Evolutionary conservation across 2,888 invertebrate species (phyloP).

Genomic region (Flabesymbios commensalis): DNA sequence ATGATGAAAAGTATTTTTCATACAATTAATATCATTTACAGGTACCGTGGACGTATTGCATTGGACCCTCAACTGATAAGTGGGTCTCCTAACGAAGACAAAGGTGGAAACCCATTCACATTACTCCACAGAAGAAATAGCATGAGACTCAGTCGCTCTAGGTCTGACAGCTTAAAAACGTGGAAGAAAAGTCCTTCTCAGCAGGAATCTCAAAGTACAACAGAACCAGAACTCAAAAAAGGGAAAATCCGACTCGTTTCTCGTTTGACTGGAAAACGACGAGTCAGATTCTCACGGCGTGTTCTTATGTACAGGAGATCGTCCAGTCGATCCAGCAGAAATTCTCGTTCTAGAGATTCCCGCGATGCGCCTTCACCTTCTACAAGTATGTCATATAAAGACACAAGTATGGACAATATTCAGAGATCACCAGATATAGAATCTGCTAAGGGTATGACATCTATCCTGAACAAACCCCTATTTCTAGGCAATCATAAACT

Average conservation of each 20-base stretch:
- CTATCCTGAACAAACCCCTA: too few relatives aligned
- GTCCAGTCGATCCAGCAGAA: conserved; percentile 14
- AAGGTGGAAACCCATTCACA: background rate
- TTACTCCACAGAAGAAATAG: background rate
- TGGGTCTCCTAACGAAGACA: background rate
- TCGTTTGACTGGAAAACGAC: background rate
- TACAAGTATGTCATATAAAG: too few relatives aligned
- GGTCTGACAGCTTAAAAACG: background rate
- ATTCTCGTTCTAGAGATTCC: too few relatives aligned
- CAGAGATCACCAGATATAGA: too few relatives aligned
- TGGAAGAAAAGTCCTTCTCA: background rate
- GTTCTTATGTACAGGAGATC: conserved; percentile 18
- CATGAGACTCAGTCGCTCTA: background rate
- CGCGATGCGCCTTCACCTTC: too few relatives aligned
- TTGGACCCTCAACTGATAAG: conserved; percentile 9
- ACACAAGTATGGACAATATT: too few relatives aligned
- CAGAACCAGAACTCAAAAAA: background rate
- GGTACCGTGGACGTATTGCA: conserved; percentile 3
- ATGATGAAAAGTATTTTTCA: too few relatives aligned
- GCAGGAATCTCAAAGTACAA: background rate
- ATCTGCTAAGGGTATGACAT: too few relatives aligned
- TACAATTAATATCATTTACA: too few relatives aligned
- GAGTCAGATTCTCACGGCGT: conserved; percentile 16
- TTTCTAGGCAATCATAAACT: too few relatives aligned
- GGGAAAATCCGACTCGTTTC: background rate